Evolutionary conservation across 2,113 vertebrate species (phyloP), one percentile per base, ranked within the genome.

Genomic region (Pitta sordida): DNA sequence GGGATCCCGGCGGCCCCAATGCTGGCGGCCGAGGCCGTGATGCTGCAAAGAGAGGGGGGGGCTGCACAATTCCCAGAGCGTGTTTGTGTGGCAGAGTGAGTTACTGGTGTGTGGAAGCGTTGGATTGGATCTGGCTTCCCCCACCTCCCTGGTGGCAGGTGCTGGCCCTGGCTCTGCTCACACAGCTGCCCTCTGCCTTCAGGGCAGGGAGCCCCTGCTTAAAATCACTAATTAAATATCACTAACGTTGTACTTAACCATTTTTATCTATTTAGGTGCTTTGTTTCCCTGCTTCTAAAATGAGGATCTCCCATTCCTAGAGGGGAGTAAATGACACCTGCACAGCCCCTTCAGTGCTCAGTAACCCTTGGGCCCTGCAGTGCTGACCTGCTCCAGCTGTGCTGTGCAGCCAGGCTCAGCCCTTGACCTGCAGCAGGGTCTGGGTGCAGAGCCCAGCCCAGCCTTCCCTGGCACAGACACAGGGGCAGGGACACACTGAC

Each of bases 21-120:
- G 92, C 99, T 99, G 53, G 99, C 99, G 3, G 99, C 99, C 0
- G 99, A 99, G 16, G 99, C 99, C 0, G 99, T 99, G 92, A 99
- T 99, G 96, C 99, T 99, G 96, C 27, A 34, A 75, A 55, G 48
- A 46, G 53, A 32, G 53, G 37, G 17, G 37, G 17, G 2, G 17
- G 62, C 97, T 96, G 26, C 1, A 1, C 37, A 13, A 0, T 29
- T 48, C 48, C 30, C 26, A 27, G 4, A 24, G 37, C 0, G 0
- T 9, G 24, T 90, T 44, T 58, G 56, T 11, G 1, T 36, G 34
- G 60, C 78, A 74, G 12, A 56, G 74, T n/a, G 5, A 32, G 39
- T 71, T 39, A 21, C 1, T 67, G 8, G 62, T 36, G 20, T 13
- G 2, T 10, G 32, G 53, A 52, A 69, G 17, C 49, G 15, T 2